These are phyloP conservation scores for Drosophila paulistorum DNA, from an alignment of 1,140 invertebrate genomes.

Conservation along the genomic window DNA sequence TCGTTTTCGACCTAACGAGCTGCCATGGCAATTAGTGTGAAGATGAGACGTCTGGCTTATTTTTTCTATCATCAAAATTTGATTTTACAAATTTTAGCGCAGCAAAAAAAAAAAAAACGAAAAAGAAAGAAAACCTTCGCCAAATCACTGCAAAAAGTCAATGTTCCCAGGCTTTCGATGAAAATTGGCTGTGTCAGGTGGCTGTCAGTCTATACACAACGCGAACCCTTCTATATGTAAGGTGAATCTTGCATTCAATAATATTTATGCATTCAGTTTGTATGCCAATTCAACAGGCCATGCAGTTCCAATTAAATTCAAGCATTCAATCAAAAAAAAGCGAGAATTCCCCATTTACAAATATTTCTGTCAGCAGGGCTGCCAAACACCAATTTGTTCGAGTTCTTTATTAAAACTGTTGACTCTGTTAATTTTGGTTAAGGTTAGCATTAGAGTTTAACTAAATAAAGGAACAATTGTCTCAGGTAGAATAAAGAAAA, in stretches of 20 bases:
- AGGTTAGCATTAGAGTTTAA: too few relatives aligned
- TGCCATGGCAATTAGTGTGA: slow-evolving; percentile 71
- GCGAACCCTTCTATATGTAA: neutral
- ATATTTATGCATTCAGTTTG: slow-evolving; percentile 73
- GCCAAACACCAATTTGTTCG: neutral
- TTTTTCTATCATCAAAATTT: slow-evolving; percentile 15
- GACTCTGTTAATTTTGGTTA: neutral
- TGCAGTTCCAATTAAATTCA: slow-evolving; percentile 79
- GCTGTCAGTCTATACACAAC: slow-evolving; percentile 9
- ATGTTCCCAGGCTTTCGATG: slow-evolving; percentile 24
- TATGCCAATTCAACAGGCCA: slow-evolving; percentile 70
- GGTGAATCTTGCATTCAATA: slow-evolving; percentile 37
- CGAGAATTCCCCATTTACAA: slow-evolving; percentile 43
- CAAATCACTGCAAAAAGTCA: slow-evolving; percentile 39
- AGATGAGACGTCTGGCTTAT: slow-evolving; percentile 25
- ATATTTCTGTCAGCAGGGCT: neutral
- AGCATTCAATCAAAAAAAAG: slow-evolving; percentile 61
- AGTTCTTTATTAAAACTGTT: neutral
- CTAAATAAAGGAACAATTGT: too few relatives aligned
- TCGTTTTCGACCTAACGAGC: slow-evolving; percentile 69
- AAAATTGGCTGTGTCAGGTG: slow-evolving; percentile 49
- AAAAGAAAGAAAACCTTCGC: slow-evolving; percentile 31
- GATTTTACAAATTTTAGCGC: slow-evolving; percentile 10
- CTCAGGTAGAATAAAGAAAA: too few relatives aligned
- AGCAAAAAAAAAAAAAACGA: slow-evolving; percentile 16